Base-by-base conservation (phyloP, 2,797 vertebrate species). In the Acanthiza pusilla region DNA sequence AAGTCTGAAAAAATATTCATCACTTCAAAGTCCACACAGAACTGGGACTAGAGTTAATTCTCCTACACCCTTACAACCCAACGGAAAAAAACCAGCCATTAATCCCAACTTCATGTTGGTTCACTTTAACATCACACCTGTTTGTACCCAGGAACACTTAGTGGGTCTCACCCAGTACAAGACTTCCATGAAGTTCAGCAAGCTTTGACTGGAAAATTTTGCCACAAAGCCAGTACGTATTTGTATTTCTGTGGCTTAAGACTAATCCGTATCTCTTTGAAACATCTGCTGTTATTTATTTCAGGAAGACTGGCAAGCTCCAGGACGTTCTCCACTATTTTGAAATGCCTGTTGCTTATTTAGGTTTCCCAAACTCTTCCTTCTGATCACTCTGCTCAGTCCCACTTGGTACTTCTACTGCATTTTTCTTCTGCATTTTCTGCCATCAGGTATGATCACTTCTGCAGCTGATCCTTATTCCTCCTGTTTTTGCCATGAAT, bases 81-180 rank as follows among this genome's bases (percentile, higher is more conserved):
- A 73, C 65, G 26, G 17, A 79, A 79, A 68, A 60, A 55, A 48
- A 25, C 6, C 43, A 8, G 19, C 1, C 40, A 66, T 55, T 60
- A 57, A 48, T 40, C 60, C 55, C 20, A 70, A 11, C 7, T 30
- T 85, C 7, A 61, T 19, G 32, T 4, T 1, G 1, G 14, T 20
- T 71, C 26, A 67, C 34, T 86, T 76, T 36, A 53, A 40, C 32
- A 25, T 83, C 50, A 60, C 15, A 74, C 30, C 34, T 43, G 7
- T 29, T 58, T 0, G 0, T 34, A 68, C 26, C 20, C 2, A 0
- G 38, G 45, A 86, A 75, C 22, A 10, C 20, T 40, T 60, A 6
- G 14, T 6, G 21, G 19, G 16, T 55, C 40, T 75, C 66, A 51
- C 32, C 5, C 70, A 60, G 30, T 11, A 54, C 30, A 68, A 72